A percentile compares a stretch with the other conserved stretches of the same genome.
These are phyloP conservation scores for Chrysolina haemoptera DNA, from an alignment of 2,888 invertebrate species.

Conservation along the genomic window DNA sequence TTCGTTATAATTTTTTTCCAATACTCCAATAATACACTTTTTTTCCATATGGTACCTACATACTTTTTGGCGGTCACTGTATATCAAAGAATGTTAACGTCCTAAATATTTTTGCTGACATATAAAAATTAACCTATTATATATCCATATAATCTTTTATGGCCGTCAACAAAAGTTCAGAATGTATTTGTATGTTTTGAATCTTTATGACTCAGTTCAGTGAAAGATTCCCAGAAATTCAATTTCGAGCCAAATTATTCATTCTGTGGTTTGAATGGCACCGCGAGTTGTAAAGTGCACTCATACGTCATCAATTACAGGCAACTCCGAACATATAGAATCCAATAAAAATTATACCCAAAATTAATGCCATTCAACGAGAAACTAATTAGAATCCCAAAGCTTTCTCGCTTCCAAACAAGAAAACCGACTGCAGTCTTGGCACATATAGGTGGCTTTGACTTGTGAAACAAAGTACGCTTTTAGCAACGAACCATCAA, in stretches of 20 bases:
- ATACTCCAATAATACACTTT: too few relatives aligned
- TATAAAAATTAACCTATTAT: too few relatives aligned
- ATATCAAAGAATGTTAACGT: too few relatives aligned
- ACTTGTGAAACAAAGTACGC: slow-evolving; percentile 42
- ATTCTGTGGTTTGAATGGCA: background rate
- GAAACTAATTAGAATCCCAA: slow-evolving; percentile 12
- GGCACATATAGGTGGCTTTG: slow-evolving; percentile 21
- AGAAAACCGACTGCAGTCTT: slow-evolving; percentile 3
- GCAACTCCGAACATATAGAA: slow-evolving; percentile 2
- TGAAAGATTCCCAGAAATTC: background rate
- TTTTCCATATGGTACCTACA: too few relatives aligned
- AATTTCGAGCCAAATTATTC: background rate
- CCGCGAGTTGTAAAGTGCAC: slow-evolving; percentile 9
- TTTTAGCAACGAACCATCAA: slow-evolving; percentile 46
- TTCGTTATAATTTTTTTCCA: too few relatives aligned
- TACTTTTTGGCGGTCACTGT: too few relatives aligned
- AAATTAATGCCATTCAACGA: slow-evolving; percentile 19
- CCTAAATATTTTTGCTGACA: too few relatives aligned
- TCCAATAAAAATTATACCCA: slow-evolving; percentile 10
- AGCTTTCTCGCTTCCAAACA: slow-evolving; percentile 8
- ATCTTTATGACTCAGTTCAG: too few relatives aligned
- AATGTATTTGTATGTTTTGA: too few relatives aligned
- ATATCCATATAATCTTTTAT: too few relatives aligned
- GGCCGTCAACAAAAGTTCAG: too few relatives aligned
- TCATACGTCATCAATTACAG: slow-evolving; percentile 18